These are phyloP conservation scores for Aplidium turbinatum DNA, from an alignment of 23 tunicate genomes.

Conservation along the genomic window DNA sequence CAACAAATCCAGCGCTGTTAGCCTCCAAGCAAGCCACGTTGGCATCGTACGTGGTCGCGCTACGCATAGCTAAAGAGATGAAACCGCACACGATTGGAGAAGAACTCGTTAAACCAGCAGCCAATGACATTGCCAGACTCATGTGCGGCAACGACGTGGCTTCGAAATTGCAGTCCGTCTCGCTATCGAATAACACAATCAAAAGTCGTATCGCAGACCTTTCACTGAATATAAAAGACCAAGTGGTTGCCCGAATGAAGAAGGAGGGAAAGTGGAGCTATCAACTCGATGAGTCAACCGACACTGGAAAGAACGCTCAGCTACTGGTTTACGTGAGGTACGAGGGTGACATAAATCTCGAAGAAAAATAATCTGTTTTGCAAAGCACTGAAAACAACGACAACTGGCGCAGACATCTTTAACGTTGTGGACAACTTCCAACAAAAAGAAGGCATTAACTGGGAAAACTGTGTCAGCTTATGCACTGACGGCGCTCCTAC, in stretches of 20 bases:
- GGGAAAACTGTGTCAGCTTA: conserved; percentile 60
- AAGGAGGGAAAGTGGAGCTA: conserved; percentile 34
- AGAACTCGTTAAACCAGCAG: conserved; percentile 51
- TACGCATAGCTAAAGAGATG: conserved; percentile 42
- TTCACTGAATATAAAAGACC: conserved; percentile 43
- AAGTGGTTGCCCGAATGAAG: conserved; percentile 28
- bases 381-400: conserved; percentile 48
- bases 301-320: conserved; percentile 57
- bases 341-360: conserved; percentile 60
- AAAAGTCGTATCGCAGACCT: conserved; percentile 55
- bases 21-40: too few species aligned
- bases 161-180: conserved; percentile 76
- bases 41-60: too few species aligned
- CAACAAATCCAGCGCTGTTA: conserved; percentile 34
- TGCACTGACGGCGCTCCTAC: conserved; percentile 66
- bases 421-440: too few species aligned
- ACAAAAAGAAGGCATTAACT: conserved; percentile 47
- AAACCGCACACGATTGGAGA: conserved; percentile 71
- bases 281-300: conserved; percentile 54
- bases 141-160: conserved; percentile 71
- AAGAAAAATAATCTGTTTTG: conserved; percentile 63
- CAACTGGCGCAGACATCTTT: too few species aligned
- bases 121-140: conserved; percentile 71
- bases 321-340: conserved; percentile 48
- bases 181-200: conserved; percentile 56